phyloP scores from a whole-genome alignment of 2,888 invertebrate species.

The Hydropsyche betteni region DNA sequence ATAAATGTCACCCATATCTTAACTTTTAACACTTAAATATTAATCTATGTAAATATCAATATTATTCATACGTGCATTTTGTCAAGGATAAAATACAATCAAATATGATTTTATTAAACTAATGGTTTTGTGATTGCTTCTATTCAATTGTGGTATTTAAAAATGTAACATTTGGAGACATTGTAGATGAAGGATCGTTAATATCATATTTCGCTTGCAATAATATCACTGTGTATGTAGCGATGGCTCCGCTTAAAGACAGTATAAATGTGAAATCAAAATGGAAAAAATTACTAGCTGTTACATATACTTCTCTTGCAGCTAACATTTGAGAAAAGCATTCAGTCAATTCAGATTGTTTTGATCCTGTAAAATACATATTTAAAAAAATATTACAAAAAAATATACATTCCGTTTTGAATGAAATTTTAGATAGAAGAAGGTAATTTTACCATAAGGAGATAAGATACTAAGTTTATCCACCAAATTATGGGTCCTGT shows the following conservation, averaged over 20 bases:
- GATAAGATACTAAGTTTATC: conserved; percentile 46
- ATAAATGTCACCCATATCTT: no score
- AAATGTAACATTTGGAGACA: neutral
- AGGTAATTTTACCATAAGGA: conserved; percentile 37
- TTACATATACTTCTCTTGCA: conserved; percentile 46
- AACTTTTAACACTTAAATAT: no score
- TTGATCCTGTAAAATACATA: conserved; percentile 38
- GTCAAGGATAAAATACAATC: no score
- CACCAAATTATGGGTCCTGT: conserved; percentile 43
- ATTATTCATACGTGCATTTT: no score
- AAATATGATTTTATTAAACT: no score
- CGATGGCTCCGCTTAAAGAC: conserved; percentile 45
- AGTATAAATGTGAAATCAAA: conserved; percentile 47
- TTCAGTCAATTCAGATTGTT: conserved; percentile 43
- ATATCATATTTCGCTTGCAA: conserved; percentile 40
- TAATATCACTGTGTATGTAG: conserved; percentile 48
- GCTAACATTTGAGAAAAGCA: conserved; percentile 46
- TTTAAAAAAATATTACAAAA: neutral
- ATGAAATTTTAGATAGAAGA: neutral
- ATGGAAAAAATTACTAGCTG: conserved; percentile 47
- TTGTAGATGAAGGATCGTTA: neutral
- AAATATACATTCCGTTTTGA: neutral
- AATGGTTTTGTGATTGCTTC: no score
- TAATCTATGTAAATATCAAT: no score
- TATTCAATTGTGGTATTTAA: neutral